Evolutionary conservation across 2,888 invertebrate species (phyloP).

Genomic region (Amphipyra tragopoginis): DNA sequence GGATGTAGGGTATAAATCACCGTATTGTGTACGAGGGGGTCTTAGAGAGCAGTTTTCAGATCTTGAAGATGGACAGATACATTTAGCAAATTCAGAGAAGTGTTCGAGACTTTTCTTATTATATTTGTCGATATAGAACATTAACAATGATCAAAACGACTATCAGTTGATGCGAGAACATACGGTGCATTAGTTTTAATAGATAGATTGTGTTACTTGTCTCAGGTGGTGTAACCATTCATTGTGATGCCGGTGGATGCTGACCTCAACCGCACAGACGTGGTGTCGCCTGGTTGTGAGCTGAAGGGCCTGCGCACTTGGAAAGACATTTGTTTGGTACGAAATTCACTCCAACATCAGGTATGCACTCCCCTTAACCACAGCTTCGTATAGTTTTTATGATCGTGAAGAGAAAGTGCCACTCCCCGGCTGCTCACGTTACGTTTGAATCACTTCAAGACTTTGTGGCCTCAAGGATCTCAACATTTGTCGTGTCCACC

Average conservation of each 20-base stretch:
- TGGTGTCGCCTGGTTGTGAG: conserved; percentile 89
- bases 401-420: conserved; percentile 47
- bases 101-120: conserved; percentile 10
- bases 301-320: conserved; percentile 89
- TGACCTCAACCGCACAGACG: conserved; percentile 88
- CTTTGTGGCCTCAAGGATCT: conserved; percentile 30
- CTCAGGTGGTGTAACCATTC: conserved; percentile 88
- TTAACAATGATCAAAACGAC: conserved; percentile 9
- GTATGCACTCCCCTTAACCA: conserved; percentile 71
- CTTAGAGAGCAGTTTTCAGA: conserved; percentile 3
- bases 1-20: neutral
- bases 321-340: conserved; percentile 89
- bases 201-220: conserved; percentile 55
- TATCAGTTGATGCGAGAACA: conserved; percentile 16
- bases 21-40: conserved; percentile 1
- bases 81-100: conserved; percentile 21
- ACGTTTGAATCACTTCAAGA: conserved; percentile 30
- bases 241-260: conserved; percentile 91
- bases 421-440: conserved; percentile 26
- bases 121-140: conserved; percentile 9
- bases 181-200: conserved; percentile 41
- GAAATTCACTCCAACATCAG: conserved; percentile 89
- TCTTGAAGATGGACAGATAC: conserved; percentile 13
- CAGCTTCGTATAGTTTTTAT: conserved; percentile 53
- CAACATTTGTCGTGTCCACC: conserved; percentile 21